Percentiles rank a stretch among this genome's conserved stretches.
Conservation (phyloP, 2,113 vertebrate genomes). For the Caranx ignobilis region DNA sequence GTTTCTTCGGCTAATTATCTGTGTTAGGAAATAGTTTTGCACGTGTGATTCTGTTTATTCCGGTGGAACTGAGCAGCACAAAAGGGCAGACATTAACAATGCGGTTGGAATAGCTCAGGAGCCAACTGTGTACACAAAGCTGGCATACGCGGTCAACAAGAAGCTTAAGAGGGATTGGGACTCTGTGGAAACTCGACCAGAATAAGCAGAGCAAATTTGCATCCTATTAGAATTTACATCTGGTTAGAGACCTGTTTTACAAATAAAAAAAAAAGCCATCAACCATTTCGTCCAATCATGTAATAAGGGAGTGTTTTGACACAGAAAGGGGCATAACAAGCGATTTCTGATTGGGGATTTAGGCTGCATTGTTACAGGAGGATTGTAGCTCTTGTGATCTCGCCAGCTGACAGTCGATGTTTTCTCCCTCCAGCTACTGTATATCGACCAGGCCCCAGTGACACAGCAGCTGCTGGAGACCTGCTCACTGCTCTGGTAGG, state of each 20-base stretch:
- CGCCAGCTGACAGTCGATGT: conserved; percentile 54
- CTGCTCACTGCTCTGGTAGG: conserved; percentile 23
- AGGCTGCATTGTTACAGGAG: conserved; percentile 52
- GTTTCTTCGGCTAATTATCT: conserved; percentile 84
- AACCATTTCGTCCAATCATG: conserved; percentile 65
- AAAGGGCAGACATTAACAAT: conserved; percentile 82
- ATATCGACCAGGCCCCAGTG: conserved; percentile 45
- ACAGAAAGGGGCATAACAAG: conserved; percentile 62
- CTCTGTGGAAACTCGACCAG: conserved; percentile 59
- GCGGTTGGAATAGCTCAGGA: conserved; percentile 75
- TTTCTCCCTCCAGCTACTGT: conserved; percentile 54
- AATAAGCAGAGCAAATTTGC: conserved; percentile 77
- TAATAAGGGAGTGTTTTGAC: conserved; percentile 74
- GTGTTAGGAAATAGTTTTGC: conserved; percentile 78
- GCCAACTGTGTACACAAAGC: conserved; percentile 82
- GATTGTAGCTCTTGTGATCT: conserved; percentile 54
- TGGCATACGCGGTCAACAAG: conserved; percentile 79
- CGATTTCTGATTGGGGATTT: conserved; percentile 64
- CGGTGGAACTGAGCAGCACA: conserved; percentile 76
- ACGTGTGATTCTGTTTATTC: conserved; percentile 80
- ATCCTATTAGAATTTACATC: conserved; percentile 75
- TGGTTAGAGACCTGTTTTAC: conserved; percentile 70
- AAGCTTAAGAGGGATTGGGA: conserved; percentile 82
- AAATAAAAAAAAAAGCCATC: conserved; percentile 72
- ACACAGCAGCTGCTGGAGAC: conserved; percentile 50